Conservation (phyloP, 2,113 vertebrate species). For the Triplophysa dalaica region DNA sequence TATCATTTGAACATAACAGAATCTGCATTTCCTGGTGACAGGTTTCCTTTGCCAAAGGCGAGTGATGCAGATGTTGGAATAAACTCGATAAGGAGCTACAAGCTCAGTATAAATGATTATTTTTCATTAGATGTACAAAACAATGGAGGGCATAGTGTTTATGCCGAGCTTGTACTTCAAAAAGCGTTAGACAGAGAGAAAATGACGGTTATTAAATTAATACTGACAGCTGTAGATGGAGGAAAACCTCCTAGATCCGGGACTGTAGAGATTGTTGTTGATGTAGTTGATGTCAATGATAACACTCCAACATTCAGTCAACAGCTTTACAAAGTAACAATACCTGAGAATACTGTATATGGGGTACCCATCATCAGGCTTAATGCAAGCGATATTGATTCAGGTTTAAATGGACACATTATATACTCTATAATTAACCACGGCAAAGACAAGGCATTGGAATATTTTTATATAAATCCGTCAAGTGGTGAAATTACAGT, state of each 20-base stretch:
- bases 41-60: conserved; percentile 58
- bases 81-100: conserved; percentile 67
- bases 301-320: conserved; percentile 52
- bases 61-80: conserved; percentile 62
- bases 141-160: conserved; percentile 59
- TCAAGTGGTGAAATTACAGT: too few species aligned
- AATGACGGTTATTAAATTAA: conserved; percentile 60
- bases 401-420: too few species aligned
- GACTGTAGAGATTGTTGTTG: conserved; percentile 62
- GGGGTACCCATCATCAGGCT: too few species aligned
- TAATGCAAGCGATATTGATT: too few species aligned
- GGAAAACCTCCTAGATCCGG: conserved; percentile 71
- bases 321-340: too few species aligned
- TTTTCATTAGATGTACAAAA: conserved; percentile 70
- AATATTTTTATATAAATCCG: conserved; percentile 53
- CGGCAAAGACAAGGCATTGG: conserved; percentile 30
- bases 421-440: too few species aligned
- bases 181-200: conserved; percentile 73
- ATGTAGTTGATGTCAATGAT: conserved; percentile 73
- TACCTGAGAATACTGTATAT: too few species aligned
- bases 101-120: conserved; percentile 70
- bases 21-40: conserved; percentile 59
- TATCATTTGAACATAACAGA: conserved; percentile 61
- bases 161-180: conserved; percentile 68
- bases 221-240: conserved; percentile 70